Conservation (phyloP, 2,888 invertebrate species). For the Merodon equestris region DNA sequence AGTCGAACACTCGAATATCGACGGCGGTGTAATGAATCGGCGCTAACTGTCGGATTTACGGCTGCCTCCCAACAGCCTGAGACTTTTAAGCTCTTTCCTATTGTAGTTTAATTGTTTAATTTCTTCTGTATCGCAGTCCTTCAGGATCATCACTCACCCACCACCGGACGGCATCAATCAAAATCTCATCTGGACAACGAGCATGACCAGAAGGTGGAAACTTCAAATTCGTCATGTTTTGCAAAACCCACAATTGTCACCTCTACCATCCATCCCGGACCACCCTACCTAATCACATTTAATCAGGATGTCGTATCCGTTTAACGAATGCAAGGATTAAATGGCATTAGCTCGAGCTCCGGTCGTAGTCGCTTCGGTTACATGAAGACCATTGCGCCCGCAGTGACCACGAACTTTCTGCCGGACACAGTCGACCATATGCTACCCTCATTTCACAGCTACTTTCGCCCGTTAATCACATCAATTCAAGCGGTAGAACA, state of each 20-base stretch:
- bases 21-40: slow-evolving; percentile 36
- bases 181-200: slow-evolving; percentile 51
- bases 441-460: slow-evolving; percentile 65
- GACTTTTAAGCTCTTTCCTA: too few species aligned
- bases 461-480: slow-evolving; percentile 67
- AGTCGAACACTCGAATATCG: slow-evolving; percentile 47
- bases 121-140: too few species aligned
- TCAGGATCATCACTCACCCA: too few species aligned
- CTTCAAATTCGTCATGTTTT: slow-evolving; percentile 63
- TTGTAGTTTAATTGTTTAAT: slow-evolving; percentile 1
- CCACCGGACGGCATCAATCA: slow-evolving; percentile 58
- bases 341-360: slow-evolving; percentile 44
- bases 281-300: slow-evolving; percentile 55
- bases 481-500: slow-evolving; percentile 64
- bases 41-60: slow-evolving; percentile 48
- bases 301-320: slow-evolving; percentile 65
- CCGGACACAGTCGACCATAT: slow-evolving; percentile 63
- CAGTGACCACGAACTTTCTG: slow-evolving; percentile 63
- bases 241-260: slow-evolving; percentile 36
- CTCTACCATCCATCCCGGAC: background rate
- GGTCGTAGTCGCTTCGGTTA: slow-evolving; percentile 19
- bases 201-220: slow-evolving; percentile 51
- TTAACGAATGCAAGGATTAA: slow-evolving; percentile 68
- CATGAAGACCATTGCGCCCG: slow-evolving; percentile 48
- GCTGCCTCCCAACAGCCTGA: too few species aligned